Evolutionary conservation across 1,140 invertebrate species (phyloP), one percentile per base, ranked within the genome.

Genomic region (Pararge aegeria): DNA sequence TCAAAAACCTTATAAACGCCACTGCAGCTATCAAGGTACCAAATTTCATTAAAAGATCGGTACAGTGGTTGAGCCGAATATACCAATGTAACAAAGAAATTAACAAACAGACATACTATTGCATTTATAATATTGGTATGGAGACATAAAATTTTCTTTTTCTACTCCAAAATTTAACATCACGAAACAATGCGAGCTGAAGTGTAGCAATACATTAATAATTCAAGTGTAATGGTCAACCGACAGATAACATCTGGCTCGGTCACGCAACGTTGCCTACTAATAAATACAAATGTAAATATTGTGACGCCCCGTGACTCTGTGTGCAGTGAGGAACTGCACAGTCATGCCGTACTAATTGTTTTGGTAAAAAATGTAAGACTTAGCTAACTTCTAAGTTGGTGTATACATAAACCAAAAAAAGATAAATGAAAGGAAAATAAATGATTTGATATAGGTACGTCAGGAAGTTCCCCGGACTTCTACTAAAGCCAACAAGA

Each of bases 151-250:
- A n/a, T 38, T 38, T 38, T 38, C 34, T 38, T 13, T 38, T 4
- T 38, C 3, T n/a, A 38, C 34, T n/a, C 1, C 13, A n/a, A n/a
- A 15, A 5, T 38, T 38, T 6, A 30, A 27, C 27, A 24, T 27
- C 12, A 50, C 20, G 12, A 24, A 50, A 13, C 24, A 12, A n/a
- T 16, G 21, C 5, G 1, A 50, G 20, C 9, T 13, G 13, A 30
- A 30, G 49, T 54, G 15, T 54, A 54, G 42, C 30, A 54, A 27
- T 42, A 42, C 42, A 54, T 54, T 42, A 54, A 54, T 34, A 54
- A 54, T 42, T 40, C 18, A 3, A 42, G 52, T 42, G 15, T 54
- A 54, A 54, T 54, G 34, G 52, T 12, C 38, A 19, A 12, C n/a
- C n/a, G 20, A 37, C 37, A 54, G 52, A 54, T 54, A 18, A 34